Evolutionary conservation across 37 sponge, comb jelly and placozoan species (phyloP), one percentile per base, ranked within the genome.

Genomic region (Aphrocallistes beatrix): DNA sequence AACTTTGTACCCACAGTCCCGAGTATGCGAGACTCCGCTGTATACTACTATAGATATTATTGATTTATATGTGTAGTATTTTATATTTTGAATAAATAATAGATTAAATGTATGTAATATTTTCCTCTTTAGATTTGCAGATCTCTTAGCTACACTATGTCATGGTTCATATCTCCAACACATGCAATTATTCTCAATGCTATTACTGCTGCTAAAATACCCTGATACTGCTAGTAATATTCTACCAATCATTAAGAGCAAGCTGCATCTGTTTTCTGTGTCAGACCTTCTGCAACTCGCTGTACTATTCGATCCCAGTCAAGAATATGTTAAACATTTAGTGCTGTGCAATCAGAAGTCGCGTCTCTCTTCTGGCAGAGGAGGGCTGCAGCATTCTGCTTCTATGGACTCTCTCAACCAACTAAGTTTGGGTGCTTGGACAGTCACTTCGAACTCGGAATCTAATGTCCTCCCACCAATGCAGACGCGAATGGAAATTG

Each of bases 61-160:
- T n/a, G n/a, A n/a, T n/a, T n/a, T n/a, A n/a, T n/a, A n/a, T n/a
- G n/a, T n/a, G n/a, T n/a, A n/a, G n/a, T n/a, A n/a, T n/a, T n/a
- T n/a, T n/a, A n/a, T n/a, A n/a, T n/a, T n/a, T n/a, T n/a, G n/a
- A n/a, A n/a, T n/a, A n/a, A n/a, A n/a, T n/a, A n/a, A n/a, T n/a
- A n/a, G n/a, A n/a, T n/a, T n/a, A n/a, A n/a, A n/a, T n/a, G n/a
- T n/a, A n/a, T n/a, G n/a, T n/a, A n/a, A n/a, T n/a, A n/a, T n/a
- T n/a, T n/a, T n/a, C n/a, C n/a, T n/a, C n/a, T 47, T 47, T 47
- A 60, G 75, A 60, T 60, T 60, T 60, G 75, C 75, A 60, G 75
- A 60, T 30, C n/a, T 60, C 28, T 30, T 60, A 25, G 75, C 75
- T 13, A 60, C 75, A 60, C 21, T 60, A 13, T 60, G 75, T 60